phyloP scores from a whole-genome alignment of 2,113 vertebrate species.

The Glareola pratincola region DNA sequence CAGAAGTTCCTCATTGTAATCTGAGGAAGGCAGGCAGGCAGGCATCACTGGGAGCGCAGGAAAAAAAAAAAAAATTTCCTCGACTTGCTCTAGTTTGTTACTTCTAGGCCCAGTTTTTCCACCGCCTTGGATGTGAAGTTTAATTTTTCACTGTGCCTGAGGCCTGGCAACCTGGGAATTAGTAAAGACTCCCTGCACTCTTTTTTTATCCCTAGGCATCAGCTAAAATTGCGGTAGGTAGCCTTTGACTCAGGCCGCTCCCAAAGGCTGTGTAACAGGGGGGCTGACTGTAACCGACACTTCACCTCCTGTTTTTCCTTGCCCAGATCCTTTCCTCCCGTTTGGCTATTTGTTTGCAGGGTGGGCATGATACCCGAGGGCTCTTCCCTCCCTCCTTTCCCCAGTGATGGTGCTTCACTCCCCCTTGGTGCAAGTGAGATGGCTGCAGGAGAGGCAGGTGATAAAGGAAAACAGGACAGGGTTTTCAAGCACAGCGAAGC shows the following conservation, averaged over 20 bases:
- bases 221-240: not conserved
- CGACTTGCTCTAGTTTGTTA: not conserved
- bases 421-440: not conserved
- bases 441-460: not conserved
- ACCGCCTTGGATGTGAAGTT: not conserved
- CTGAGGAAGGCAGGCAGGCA: not conserved
- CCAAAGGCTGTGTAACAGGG: not conserved
- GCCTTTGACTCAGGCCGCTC: not conserved
- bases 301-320: not conserved
- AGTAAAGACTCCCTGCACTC: not conserved
- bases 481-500: not conserved
- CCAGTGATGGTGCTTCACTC: not conserved
- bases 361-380: not conserved
- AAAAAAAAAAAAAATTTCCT: not conserved
- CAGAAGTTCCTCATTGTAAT: not conserved
- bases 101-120: not conserved
- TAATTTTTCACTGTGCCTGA: not conserved
- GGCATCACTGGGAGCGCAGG: not conserved
- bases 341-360: not conserved
- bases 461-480: not conserved
- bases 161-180: not conserved
- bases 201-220: not conserved
- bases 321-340: not conserved
- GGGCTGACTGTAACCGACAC: fast-evolving
- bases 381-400: not conserved